These are phyloP conservation scores for Calypte anna DNA, from an alignment of 2,113 vertebrate species.

Conservation along the genomic window DNA sequence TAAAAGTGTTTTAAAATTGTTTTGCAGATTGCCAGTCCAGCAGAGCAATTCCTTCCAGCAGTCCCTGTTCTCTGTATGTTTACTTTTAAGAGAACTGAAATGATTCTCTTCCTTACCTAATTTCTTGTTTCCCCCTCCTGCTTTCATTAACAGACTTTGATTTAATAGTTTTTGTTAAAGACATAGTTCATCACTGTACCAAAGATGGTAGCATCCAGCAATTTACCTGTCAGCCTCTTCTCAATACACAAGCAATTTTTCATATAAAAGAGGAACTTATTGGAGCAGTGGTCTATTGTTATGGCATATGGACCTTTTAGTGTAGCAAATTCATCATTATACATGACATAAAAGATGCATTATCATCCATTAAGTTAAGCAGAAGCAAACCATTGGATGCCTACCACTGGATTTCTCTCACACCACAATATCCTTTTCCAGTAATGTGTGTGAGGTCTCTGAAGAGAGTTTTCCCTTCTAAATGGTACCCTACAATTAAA, in stretches of 20 bases:
- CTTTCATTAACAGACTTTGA: constrained; percentile 52
- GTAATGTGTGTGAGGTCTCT: constrained; percentile 48
- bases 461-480: constrained; percentile 52
- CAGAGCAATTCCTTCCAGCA: not conserved
- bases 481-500: constrained; percentile 63
- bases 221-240: constrained; percentile 67
- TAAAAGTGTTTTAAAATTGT: not conserved
- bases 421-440: constrained; percentile 76
- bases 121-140: not conserved
- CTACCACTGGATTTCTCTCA: constrained; percentile 59
- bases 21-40: not conserved
- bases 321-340: constrained; percentile 74
- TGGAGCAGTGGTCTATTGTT: constrained; percentile 69
- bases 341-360: constrained; percentile 76
- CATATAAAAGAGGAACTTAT: constrained; percentile 62
- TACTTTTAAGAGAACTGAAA: not conserved
- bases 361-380: constrained; percentile 79
- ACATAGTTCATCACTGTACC: constrained; percentile 8
- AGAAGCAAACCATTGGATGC: constrained; percentile 67
- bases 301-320: constrained; percentile 73
- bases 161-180: constrained; percentile 39
- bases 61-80: not conserved
- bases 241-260: constrained; percentile 62
- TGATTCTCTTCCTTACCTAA: not conserved
- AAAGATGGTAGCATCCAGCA: constrained; percentile 31